Evolutionary conservation across 2,888 invertebrate genomes (phyloP).

Genomic region (Eupithecia subfuscata): DNA sequence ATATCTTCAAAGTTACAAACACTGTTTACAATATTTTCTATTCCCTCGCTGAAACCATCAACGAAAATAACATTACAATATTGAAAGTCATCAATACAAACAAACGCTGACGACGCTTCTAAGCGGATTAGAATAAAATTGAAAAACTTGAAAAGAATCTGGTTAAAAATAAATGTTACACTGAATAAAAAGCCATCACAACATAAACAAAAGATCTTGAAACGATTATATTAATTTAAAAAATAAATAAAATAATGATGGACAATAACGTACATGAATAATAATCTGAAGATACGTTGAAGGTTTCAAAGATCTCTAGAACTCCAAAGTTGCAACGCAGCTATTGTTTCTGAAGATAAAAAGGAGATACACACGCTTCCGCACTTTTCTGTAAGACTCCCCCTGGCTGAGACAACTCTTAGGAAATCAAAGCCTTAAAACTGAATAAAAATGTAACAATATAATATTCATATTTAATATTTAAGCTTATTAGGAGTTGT

Average conservation of each 20-base stretch:
- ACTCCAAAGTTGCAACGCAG: neutral
- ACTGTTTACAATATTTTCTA: neutral
- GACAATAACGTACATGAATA: neutral
- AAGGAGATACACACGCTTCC: neutral
- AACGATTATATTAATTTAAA: no score
- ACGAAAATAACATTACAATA: neutral
- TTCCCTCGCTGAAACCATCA: neutral
- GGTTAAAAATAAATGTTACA: no score
- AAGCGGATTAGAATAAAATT: neutral
- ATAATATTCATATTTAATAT: neutral
- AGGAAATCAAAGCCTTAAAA: neutral
- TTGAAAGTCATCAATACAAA: neutral
- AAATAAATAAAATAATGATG: no score
- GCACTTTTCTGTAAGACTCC: slow-evolving; percentile 3
- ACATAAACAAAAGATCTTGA: neutral
- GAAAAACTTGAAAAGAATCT: neutral
- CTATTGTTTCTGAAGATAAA: neutral
- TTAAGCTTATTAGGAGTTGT: neutral
- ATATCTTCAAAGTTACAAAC: neutral
- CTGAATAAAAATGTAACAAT: neutral
- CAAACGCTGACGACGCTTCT: no score
- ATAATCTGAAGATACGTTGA: neutral
- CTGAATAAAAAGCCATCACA: neutral
- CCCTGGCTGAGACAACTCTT: neutral
- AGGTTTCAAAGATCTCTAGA: neutral